These are phyloP conservation scores for Percopsis omiscomaycus DNA, from an alignment of 2,797 vertebrate species.

Conservation along the genomic window DNA sequence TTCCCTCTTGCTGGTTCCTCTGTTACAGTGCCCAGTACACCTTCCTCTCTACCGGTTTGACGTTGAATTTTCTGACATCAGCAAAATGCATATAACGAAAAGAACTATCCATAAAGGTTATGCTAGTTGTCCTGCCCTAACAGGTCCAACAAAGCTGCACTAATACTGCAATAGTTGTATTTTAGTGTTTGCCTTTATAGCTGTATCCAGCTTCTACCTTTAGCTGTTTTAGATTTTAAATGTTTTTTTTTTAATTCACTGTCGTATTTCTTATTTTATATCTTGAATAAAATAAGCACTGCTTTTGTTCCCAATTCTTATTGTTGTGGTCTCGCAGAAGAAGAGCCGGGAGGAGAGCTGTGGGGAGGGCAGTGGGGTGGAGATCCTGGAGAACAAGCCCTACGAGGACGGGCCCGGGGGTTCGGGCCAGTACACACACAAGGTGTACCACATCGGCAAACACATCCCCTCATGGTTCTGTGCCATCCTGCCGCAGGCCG, in stretches of 20 bases:
- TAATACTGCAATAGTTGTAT: too few relatives aligned
- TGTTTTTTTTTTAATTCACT: too few relatives aligned
- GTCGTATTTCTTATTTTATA: too few relatives aligned
- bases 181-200: too few relatives aligned
- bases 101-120: too few relatives aligned
- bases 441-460: conserved; percentile 98
- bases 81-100: too few relatives aligned
- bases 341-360: conserved; percentile 98
- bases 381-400: conserved; percentile 96
- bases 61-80: too few relatives aligned
- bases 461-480: conserved; percentile 99
- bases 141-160: too few relatives aligned
- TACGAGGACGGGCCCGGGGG: conserved; percentile 93
- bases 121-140: too few relatives aligned
- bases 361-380: conserved; percentile 96
- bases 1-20: not conserved
- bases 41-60: not conserved
- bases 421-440: conserved; percentile 94
- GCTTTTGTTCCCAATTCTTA: not conserved
- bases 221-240: too few relatives aligned
- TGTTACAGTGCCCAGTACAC: not conserved
- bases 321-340: conserved; percentile 78
- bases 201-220: too few relatives aligned
- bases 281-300: too few relatives aligned
- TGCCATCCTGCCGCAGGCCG: conserved; percentile 91